phyloP scores from a whole-genome alignment of 2,888 invertebrate genomes.

The Perizoma affinitatum region DNA sequence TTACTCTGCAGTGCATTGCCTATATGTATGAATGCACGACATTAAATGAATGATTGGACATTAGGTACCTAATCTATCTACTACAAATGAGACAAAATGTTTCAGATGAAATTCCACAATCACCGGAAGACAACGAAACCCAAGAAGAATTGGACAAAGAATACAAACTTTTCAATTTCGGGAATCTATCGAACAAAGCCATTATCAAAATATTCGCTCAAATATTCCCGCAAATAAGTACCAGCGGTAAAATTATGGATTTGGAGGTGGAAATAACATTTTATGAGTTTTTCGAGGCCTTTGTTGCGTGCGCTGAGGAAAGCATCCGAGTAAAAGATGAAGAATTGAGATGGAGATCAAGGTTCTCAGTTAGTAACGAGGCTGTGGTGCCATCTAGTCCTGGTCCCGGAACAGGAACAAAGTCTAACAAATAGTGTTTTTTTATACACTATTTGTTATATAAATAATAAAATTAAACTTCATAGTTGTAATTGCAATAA shows the following conservation, averaged over 20 bases:
- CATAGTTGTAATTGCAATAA: no score
- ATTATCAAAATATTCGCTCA: conserved; percentile 61
- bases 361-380: conserved; percentile 32
- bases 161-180: conserved; percentile 63
- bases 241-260: conserved; percentile 64
- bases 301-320: conserved; percentile 72
- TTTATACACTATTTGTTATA: no score
- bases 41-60: no score
- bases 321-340: conserved; percentile 61
- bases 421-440: conserved; percentile 12
- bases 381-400: conserved; percentile 6
- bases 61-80: no score
- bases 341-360: conserved; percentile 50
- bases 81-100: conserved; percentile 9
- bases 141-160: conserved; percentile 16
- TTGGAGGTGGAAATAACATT: conserved; percentile 82
- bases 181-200: conserved; percentile 62
- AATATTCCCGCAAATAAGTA: conserved; percentile 78
- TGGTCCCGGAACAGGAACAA: conserved; percentile 12
- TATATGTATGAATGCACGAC: no score
- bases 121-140: conserved; percentile 29
- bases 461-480: no score
- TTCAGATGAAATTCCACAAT: conserved; percentile 48
- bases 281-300: conserved; percentile 85
- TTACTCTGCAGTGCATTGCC: no score